Evolutionary conservation across 2,113 vertebrate species (phyloP).

Genomic region (Rhineura floridana): DNA sequence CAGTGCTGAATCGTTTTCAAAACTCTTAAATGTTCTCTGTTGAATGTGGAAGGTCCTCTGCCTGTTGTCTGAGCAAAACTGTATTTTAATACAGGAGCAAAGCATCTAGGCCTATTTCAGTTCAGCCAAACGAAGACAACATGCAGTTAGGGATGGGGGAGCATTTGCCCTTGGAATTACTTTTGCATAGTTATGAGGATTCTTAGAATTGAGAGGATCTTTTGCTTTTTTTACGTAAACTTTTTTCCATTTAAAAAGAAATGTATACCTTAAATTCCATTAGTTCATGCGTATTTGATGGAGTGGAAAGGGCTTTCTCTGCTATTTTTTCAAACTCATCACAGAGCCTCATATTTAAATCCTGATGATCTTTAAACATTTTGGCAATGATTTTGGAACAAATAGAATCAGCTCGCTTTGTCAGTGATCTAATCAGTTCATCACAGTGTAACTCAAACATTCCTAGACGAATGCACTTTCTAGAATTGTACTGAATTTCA

Average conservation of each 20-base stretch:
- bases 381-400: constrained; percentile 76
- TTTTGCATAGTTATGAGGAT: not conserved
- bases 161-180: constrained; percentile 6
- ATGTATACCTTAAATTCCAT: constrained; percentile 86
- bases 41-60: constrained; percentile 11
- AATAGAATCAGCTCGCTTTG: constrained; percentile 78
- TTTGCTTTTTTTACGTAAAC: not conserved
- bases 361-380: constrained; percentile 81
- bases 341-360: constrained; percentile 81
- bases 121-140: not conserved
- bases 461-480: constrained; percentile 82
- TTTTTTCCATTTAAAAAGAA: not conserved
- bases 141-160: not conserved
- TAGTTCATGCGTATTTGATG: constrained; percentile 84
- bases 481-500: constrained; percentile 80
- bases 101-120: not conserved
- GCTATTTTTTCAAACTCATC: constrained; percentile 86
- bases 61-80: not conserved
- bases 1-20: not conserved
- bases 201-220: not conserved
- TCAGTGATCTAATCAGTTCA: constrained; percentile 79
- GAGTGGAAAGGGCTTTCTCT: constrained; percentile 83
- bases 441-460: constrained; percentile 89
- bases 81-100: not conserved
- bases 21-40: not conserved